Percentiles rank a stretch among this genome's conserved stretches.
These are phyloP conservation scores for Numenius phaeopus DNA, from an alignment of 2,797 vertebrate genomes.

Conservation along the genomic window DNA sequence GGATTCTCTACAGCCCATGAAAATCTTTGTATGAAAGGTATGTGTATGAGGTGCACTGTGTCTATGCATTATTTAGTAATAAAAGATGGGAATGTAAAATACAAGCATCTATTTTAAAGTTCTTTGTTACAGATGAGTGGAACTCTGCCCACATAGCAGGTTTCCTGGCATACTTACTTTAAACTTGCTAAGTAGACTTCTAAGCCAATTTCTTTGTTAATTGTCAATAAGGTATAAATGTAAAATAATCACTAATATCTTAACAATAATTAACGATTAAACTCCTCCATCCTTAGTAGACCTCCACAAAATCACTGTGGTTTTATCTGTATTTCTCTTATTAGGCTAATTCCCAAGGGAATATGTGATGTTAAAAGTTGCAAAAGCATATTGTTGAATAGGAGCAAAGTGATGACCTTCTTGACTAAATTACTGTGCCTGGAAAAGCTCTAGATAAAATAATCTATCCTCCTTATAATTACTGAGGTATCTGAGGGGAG, in stretches of 20 bases:
- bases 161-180: background rate
- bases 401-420: background rate
- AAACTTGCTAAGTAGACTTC: background rate
- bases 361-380: background rate
- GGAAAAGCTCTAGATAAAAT: slow-evolving; percentile 51
- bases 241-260: background rate
- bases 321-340: background rate
- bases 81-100: background rate
- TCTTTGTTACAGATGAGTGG: background rate
- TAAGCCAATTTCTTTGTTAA: background rate
- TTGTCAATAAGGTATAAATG: background rate
- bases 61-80: background rate
- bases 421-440: slow-evolving; percentile 16
- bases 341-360: background rate
- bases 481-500: background rate
- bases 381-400: background rate
- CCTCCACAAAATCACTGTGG: background rate
- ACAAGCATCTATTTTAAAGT: background rate
- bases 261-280: background rate
- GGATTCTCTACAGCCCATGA: background rate
- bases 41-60: background rate
- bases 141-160: background rate
- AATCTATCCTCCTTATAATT: slow-evolving; percentile 35
- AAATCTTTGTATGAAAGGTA: background rate
- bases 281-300: background rate